Evolutionary conservation across 2,888 invertebrate genomes (phyloP).

Genomic region (Acronicta aceris): DNA sequence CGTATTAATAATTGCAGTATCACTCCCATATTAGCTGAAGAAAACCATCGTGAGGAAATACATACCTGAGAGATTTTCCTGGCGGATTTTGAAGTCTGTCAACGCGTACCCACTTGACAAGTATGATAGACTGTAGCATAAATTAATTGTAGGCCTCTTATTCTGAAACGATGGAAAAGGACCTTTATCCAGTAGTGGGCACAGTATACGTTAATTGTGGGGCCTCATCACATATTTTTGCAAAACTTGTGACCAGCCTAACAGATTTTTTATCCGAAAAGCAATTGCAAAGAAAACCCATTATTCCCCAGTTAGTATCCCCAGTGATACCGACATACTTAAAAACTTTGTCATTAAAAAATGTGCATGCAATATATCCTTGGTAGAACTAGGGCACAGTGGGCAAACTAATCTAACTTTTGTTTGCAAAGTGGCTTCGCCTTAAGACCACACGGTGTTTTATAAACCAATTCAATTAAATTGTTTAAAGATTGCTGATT

Average conservation of each 20-base stretch:
- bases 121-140: too few species aligned
- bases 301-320: conserved; percentile 39
- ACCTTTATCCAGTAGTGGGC: too few species aligned
- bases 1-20: too few species aligned
- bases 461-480: conserved; percentile 71
- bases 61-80: too few species aligned
- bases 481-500: conserved; percentile 33
- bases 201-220: too few species aligned
- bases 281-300: conserved; percentile 48
- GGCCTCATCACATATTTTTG: too few species aligned
- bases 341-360: conserved; percentile 54
- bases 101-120: too few species aligned
- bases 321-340: conserved; percentile 28
- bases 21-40: too few species aligned
- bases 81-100: too few species aligned
- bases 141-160: too few species aligned
- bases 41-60: too few species aligned
- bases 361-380: conserved; percentile 54
- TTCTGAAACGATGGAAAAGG: too few species aligned
- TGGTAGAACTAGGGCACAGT: conserved; percentile 26
- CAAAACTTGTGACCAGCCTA: neutral
- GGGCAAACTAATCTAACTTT: conserved; percentile 76
- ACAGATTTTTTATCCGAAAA: conserved; percentile 24
- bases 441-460: conserved; percentile 48
- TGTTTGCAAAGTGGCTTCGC: conserved; percentile 66